Evolutionary conservation across 2,888 invertebrate species (phyloP).

Genomic region (Bhutanitis thaidina): DNA sequence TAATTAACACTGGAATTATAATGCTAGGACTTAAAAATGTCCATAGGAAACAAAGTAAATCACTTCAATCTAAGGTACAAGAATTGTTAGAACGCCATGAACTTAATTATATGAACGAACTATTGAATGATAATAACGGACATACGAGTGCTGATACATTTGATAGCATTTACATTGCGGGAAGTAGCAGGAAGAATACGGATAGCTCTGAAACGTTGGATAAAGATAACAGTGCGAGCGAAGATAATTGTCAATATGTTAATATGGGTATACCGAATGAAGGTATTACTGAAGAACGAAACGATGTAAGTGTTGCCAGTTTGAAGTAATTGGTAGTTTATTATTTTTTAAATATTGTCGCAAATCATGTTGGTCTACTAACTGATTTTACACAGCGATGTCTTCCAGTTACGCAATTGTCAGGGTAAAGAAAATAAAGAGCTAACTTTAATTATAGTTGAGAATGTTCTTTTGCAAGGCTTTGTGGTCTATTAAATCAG

Average conservation of each 20-base stretch:
- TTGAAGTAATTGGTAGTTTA: not conserved
- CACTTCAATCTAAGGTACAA: slow-evolving; percentile 66
- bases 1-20: slow-evolving; percentile 82
- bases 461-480: too few relatives aligned
- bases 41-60: slow-evolving; percentile 67
- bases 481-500: too few relatives aligned
- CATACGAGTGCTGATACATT: slow-evolving; percentile 59
- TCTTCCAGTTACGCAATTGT: too few relatives aligned
- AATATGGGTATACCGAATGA: slow-evolving; percentile 34
- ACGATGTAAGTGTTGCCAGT: slow-evolving; percentile 42
- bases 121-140: slow-evolving; percentile 42
- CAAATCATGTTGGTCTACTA: too few relatives aligned
- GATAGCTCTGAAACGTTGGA: slow-evolving; percentile 68
- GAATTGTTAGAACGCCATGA: slow-evolving; percentile 66
- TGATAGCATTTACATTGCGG: slow-evolving; percentile 58
- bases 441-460: too few relatives aligned
- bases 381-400: too few relatives aligned
- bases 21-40: slow-evolving; percentile 76
- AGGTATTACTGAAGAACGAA: slow-evolving; percentile 46
- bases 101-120: slow-evolving; percentile 56
- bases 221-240: slow-evolving; percentile 57
- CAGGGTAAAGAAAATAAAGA: too few relatives aligned
- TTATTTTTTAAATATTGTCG: not conserved
- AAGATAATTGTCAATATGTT: slow-evolving; percentile 56
- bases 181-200: slow-evolving; percentile 65